Evolutionary conservation across 2,888 invertebrate genomes (phyloP).

Genomic region (Ditula angustiorana): DNA sequence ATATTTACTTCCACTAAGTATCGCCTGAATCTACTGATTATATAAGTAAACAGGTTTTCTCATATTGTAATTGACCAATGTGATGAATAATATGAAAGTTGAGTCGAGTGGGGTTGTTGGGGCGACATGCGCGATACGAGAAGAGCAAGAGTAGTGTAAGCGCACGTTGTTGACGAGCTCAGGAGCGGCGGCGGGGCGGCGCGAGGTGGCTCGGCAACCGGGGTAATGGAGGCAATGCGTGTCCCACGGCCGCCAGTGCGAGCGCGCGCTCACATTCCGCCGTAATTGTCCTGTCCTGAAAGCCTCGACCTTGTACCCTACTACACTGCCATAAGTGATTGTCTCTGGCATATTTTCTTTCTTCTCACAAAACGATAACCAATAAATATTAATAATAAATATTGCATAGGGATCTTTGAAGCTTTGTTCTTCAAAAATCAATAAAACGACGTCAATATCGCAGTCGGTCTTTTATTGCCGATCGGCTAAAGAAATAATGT

Average conservation of each 20-base stretch:
- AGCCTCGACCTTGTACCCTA: constrained; percentile 58
- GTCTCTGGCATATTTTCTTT: constrained; percentile 16
- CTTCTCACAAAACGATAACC: background rate
- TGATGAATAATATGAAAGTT: constrained; percentile 11
- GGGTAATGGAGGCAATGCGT: constrained; percentile 50
- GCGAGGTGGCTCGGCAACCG: constrained; percentile 42
- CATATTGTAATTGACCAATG: background rate
- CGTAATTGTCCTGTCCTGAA: constrained; percentile 68
- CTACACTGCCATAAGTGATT: constrained; percentile 15
- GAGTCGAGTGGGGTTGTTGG: constrained; percentile 11
- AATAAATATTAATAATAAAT: background rate
- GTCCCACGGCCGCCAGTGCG: constrained; percentile 36
- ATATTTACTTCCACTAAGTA: background rate
- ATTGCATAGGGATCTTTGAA: background rate
- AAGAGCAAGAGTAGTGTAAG: constrained; percentile 42
- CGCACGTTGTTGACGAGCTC: constrained; percentile 44
- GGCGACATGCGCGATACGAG: constrained; percentile 4
- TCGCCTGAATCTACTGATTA: background rate
- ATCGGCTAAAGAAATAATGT: background rate
- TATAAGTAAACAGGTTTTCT: background rate
- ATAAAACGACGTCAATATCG: background rate
- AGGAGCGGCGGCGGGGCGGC: constrained; percentile 21
- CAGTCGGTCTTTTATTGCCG: background rate
- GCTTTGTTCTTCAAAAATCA: background rate
- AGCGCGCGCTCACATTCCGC: constrained; percentile 59